These are phyloP conservation scores for Trichosurus vulpecula DNA, from an alignment of 2,797 vertebrate genomes.

Conservation along the genomic window DNA sequence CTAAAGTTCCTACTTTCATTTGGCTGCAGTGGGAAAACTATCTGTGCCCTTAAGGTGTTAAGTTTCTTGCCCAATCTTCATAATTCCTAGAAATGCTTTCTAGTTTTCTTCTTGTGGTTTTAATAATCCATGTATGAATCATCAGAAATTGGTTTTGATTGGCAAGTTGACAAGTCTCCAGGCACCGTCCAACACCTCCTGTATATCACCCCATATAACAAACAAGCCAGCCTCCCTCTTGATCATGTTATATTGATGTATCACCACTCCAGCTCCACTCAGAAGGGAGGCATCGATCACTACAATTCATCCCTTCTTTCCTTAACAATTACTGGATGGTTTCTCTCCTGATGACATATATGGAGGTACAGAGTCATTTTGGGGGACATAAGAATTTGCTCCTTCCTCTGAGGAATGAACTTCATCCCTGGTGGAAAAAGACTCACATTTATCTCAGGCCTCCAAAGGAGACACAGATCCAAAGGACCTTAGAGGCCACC, in stretches of 20 bases:
- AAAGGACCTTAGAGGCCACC: background rate
- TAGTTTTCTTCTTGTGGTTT: background rate
- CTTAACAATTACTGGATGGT: background rate
- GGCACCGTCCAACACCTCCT: background rate
- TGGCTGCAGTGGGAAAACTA: background rate
- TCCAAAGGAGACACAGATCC: background rate
- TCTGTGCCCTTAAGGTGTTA: background rate
- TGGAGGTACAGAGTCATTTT: background rate
- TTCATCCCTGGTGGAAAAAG: background rate
- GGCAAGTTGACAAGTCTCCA: background rate
- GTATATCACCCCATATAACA: background rate
- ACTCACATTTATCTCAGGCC: background rate
- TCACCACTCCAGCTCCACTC: background rate
- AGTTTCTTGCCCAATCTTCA: background rate
- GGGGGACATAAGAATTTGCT: background rate
- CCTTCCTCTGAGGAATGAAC: background rate
- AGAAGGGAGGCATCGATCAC: background rate
- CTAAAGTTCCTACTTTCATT: background rate
- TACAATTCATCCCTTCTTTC: background rate
- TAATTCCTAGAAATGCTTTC: background rate
- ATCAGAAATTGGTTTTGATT: background rate
- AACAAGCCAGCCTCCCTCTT: background rate
- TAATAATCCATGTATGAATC: background rate
- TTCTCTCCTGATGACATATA: background rate
- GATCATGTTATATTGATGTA: background rate